Evolutionary conservation across 2,113 vertebrate species (phyloP).

Genomic region (Mesoclemmys tuberculata): DNA sequence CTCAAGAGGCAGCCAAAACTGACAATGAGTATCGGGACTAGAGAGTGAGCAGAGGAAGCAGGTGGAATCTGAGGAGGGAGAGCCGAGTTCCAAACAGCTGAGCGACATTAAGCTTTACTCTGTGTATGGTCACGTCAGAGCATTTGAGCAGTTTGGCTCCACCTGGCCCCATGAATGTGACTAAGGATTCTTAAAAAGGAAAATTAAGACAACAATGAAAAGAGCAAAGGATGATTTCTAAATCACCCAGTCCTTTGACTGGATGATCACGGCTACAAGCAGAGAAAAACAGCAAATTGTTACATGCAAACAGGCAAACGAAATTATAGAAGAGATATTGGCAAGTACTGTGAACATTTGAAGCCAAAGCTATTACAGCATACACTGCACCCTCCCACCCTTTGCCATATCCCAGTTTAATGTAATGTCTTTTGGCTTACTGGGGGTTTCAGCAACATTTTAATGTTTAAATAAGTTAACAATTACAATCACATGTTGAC

Average conservation of each 20-base stretch:
- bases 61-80: background rate
- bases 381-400: constrained; percentile 34
- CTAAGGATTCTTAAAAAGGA: background rate
- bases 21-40: background rate
- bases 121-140: background rate
- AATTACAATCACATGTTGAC: constrained; percentile 65
- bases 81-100: background rate
- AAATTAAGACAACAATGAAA: background rate
- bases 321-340: constrained; percentile 46
- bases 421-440: constrained; percentile 61
- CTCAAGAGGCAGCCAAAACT: background rate
- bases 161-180: background rate
- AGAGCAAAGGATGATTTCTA: background rate
- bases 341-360: constrained; percentile 35
- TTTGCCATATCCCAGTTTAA: constrained; percentile 47
- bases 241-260: background rate
- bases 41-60: constrained; percentile 19
- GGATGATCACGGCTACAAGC: background rate
- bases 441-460: constrained; percentile 44
- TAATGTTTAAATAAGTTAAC: constrained; percentile 65
- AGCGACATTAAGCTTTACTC: background rate
- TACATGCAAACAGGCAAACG: constrained; percentile 46
- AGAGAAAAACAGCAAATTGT: constrained; percentile 16
- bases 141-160: background rate
- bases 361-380: constrained; percentile 54